These are phyloP conservation scores for Dolichoris vasculosae DNA, from an alignment of 1,140 invertebrate species.

Conservation along the genomic window DNA sequence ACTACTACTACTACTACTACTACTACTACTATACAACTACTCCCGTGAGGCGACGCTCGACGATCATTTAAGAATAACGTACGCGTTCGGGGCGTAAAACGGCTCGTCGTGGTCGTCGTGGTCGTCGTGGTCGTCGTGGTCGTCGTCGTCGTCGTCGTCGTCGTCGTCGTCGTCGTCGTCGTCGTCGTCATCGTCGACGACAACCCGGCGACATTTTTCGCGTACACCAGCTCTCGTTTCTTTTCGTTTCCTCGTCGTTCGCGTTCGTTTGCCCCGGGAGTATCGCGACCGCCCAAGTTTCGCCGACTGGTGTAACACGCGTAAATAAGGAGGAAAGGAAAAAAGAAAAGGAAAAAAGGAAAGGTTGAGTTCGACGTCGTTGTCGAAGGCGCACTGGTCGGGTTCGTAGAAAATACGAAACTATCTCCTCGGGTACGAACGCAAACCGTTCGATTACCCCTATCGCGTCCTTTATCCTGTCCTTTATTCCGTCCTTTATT, in stretches of 20 bases:
- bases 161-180: not conserved
- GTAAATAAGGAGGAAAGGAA: not conserved
- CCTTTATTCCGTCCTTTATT: no score
- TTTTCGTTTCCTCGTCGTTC: not conserved
- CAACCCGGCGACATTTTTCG: conserved; percentile 1
- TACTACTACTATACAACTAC: no score
- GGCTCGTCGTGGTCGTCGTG: not conserved
- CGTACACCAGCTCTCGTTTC: not conserved
- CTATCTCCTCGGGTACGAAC: no score
- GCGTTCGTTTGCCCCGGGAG: not conserved
- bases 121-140: not conserved
- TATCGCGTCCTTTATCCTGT: no score
- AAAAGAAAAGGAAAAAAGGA: no score
- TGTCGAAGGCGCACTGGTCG: no score
- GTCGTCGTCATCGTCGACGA: no score
- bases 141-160: not conserved
- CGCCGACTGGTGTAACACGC: not conserved
- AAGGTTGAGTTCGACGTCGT: no score
- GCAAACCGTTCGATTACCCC: not conserved
- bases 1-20: no score
- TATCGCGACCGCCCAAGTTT: not conserved
- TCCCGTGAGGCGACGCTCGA: not conserved
- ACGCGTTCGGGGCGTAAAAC: not conserved
- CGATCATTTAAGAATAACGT: conserved; percentile 41
- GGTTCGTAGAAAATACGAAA: no score